Conservation (phyloP, 2,888 invertebrate genomes). For the Bimastos eiseni region DNA sequence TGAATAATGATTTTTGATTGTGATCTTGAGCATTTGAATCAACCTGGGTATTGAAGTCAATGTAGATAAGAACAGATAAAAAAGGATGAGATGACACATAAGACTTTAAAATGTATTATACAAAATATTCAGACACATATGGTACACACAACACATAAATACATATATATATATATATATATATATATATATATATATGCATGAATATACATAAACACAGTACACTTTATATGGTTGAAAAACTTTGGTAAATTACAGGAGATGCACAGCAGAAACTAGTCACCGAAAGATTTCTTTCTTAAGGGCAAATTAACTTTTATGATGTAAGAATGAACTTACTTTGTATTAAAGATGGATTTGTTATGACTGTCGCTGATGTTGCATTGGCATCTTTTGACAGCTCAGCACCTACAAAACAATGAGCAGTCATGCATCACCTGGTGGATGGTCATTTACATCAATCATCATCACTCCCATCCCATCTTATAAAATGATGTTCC, state of each 20-base stretch:
- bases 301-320: not conserved
- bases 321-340: constrained; percentile 8
- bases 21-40: too few relatives aligned
- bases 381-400: constrained; percentile 25
- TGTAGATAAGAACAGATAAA: too few relatives aligned
- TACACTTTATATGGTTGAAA: too few relatives aligned
- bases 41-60: too few relatives aligned
- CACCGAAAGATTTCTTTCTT: not conserved
- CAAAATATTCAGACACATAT: not conserved
- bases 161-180: too few relatives aligned
- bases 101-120: not conserved
- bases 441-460: not conserved
- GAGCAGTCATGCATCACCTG: not conserved
- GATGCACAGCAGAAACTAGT: too few relatives aligned
- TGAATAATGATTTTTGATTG: too few relatives aligned
- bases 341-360: constrained; percentile 25
- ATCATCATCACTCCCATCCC: not conserved
- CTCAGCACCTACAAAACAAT: not conserved
- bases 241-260: not conserved
- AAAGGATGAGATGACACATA: not conserved
- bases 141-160: too few relatives aligned
- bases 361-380: constrained; percentile 4
- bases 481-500: not conserved
- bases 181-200: too few relatives aligned
- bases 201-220: too few relatives aligned